A percentile compares a stretch with the other conserved stretches of the same genome.
Conservation (phyloP, 2,797 vertebrate genomes). For the Antennarius maculatus region DNA sequence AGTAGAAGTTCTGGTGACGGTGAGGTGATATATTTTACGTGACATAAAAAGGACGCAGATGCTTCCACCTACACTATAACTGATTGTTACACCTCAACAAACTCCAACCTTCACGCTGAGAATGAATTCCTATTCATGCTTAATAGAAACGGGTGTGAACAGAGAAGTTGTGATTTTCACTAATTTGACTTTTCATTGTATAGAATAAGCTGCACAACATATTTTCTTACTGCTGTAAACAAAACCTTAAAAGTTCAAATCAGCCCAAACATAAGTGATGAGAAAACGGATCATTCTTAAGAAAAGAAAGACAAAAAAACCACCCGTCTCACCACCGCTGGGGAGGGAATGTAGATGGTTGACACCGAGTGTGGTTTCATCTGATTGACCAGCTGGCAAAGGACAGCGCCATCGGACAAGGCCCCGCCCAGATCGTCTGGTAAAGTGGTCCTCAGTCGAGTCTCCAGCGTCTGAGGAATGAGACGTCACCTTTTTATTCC, state of each 20-base stretch:
- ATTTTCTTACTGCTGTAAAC: neutral
- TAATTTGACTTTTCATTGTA: neutral
- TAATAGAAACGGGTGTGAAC: too few relatives aligned
- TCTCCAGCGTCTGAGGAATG: conserved; percentile 83
- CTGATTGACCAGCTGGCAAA: conserved; percentile 90
- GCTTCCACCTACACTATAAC: too few relatives aligned
- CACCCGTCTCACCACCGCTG: conserved; percentile 86
- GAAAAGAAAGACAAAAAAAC: neutral
- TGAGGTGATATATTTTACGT: too few relatives aligned
- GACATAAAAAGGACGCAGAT: too few relatives aligned
- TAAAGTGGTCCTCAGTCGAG: conserved; percentile 81
- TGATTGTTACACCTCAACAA: too few relatives aligned
- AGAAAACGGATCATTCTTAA: neutral
- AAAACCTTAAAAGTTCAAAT: neutral
- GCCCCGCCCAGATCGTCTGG: conserved; percentile 85
- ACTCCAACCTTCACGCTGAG: too few relatives aligned
- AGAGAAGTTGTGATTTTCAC: too few relatives aligned
- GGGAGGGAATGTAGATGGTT: conserved; percentile 91
- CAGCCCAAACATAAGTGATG: neutral
- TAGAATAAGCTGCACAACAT: neutral
- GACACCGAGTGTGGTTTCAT: conserved; percentile 85
- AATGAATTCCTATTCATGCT: too few relatives aligned
- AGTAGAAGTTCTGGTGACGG: too few relatives aligned
- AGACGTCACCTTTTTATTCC: neutral
- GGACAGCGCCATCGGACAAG: conserved; percentile 84